Percentiles rank a stretch among this genome's conserved stretches.
Conservation (phyloP, 1,140 invertebrate species). For the Ceratosolen solmsi region DNA sequence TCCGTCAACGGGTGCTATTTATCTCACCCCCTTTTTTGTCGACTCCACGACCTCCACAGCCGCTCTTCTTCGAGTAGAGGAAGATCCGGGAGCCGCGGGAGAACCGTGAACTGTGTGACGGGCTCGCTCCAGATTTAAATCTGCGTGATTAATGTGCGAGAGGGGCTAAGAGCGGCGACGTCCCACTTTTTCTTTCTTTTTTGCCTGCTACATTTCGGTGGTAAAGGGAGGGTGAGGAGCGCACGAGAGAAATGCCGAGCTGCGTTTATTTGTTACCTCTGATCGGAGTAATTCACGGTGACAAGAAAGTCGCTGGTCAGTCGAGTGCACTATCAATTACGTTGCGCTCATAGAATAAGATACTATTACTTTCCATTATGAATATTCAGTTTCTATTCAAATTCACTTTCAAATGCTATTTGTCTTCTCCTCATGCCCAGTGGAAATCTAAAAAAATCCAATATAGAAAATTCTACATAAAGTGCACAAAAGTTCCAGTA, state of each 20-base stretch:
- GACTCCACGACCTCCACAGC: neutral
- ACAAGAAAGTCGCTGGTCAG: neutral
- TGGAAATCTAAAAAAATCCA: neutral
- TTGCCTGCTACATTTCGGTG: neutral
- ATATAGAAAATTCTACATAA: too few relatives aligned
- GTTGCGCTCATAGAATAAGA: neutral
- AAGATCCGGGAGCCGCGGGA: conserved; percentile 3
- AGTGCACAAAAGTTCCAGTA: neutral
- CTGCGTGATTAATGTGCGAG: conserved; percentile 38
- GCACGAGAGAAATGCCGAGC: too few relatives aligned
- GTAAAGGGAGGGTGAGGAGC: too few relatives aligned
- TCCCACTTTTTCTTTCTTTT: neutral
- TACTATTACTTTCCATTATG: neutral
- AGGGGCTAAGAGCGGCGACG: conserved; percentile 3
- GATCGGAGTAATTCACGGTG: neutral
- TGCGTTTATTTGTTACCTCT: too few relatives aligned
- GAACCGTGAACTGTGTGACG: neutral
- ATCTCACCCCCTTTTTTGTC: conserved; percentile 55
- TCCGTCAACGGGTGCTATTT: conserved; percentile 63
- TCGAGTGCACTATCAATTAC: neutral
- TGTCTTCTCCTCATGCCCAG: neutral
- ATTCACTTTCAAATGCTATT: conserved; percentile 8
- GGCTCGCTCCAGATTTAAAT: conserved; percentile 43
- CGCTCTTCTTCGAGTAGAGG: neutral
- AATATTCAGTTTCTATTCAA: neutral